Conservation (phyloP, 2,888 invertebrate species). For the Melangyna quadrimaculata region DNA sequence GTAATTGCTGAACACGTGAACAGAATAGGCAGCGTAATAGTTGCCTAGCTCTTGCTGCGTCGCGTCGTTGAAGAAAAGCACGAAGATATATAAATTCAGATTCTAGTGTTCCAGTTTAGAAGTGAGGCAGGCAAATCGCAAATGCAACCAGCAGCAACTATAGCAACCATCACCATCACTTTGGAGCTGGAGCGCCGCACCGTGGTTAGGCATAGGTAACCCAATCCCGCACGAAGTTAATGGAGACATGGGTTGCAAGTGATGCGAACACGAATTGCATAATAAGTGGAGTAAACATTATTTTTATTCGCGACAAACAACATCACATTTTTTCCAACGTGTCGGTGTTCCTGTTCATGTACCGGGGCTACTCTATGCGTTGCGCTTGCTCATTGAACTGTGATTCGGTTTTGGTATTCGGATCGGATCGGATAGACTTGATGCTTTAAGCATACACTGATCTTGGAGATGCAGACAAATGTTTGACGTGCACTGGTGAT, state of each 20-base stretch:
- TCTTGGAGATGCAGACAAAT: conserved; percentile 51
- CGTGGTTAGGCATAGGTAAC: conserved; percentile 26
- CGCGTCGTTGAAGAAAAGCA: not conserved
- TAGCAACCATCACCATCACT: too few relatives aligned
- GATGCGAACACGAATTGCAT: conserved; percentile 63
- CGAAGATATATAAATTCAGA: conserved; percentile 27
- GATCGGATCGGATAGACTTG: conserved; percentile 34
- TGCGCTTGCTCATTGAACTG: conserved; percentile 59
- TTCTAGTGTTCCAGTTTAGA: not conserved
- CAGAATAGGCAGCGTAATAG: conserved; percentile 27
- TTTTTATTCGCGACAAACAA: conserved; percentile 43
- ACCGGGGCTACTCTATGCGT: conserved; percentile 16
- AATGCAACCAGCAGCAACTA: conserved; percentile 31
- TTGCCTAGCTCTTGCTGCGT: not conserved
- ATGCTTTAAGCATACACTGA: conserved; percentile 4
- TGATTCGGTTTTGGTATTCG: conserved; percentile 18
- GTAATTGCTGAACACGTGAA: conserved; percentile 57
- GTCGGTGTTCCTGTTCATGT: conserved; percentile 28
- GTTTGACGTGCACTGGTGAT: conserved; percentile 46
- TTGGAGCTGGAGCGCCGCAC: not conserved
- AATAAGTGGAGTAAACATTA: conserved; percentile 43
- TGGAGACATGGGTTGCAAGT: conserved; percentile 63
- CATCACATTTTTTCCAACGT: conserved; percentile 36
- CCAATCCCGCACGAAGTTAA: conserved; percentile 52
- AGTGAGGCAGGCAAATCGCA: conserved; percentile 24